Evolutionary conservation across 2,797 vertebrate species (phyloP).

Genomic region (Acipenser oxyrinchus): DNA sequence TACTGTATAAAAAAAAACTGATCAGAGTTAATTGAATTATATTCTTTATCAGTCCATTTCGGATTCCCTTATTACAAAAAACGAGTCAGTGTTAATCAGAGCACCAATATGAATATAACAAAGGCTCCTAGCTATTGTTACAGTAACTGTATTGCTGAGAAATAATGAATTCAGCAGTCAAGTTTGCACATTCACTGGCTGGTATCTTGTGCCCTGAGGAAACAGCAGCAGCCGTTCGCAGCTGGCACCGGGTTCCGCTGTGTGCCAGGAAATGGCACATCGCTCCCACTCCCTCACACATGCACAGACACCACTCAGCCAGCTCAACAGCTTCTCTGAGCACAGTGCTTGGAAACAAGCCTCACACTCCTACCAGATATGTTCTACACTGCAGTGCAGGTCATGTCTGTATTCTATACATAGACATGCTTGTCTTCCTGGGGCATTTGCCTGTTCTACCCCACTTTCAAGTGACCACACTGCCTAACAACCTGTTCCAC

Average conservation of each 20-base stretch:
- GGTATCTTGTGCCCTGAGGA: constrained; percentile 44
- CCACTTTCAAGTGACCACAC: no score
- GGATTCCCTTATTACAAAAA: neutral
- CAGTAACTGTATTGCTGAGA: constrained; percentile 8
- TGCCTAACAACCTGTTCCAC: no score
- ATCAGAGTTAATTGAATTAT: no score
- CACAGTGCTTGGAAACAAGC: constrained; percentile 1
- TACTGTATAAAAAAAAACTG: no score
- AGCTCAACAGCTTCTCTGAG: constrained; percentile 10
- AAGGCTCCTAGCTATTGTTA: neutral
- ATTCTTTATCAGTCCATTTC: no score
- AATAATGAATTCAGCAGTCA: constrained; percentile 33
- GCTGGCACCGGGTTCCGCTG: constrained; percentile 49
- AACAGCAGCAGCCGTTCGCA: constrained; percentile 53
- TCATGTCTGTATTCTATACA: no score
- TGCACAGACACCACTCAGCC: constrained; percentile 4
- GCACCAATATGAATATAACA: neutral
- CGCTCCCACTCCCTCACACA: constrained; percentile 26
- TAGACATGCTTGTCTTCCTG: no score
- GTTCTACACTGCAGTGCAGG: neutral
- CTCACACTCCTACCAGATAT: constrained; percentile 7
- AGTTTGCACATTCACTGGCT: constrained; percentile 44
- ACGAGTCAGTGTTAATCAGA: neutral
- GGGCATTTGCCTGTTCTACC: no score
- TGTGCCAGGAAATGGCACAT: constrained; percentile 53